Evolutionary conservation across 2,888 invertebrate species (phyloP), one percentile per base, ranked within the genome.

Genomic region (Schizaphis graminum): DNA sequence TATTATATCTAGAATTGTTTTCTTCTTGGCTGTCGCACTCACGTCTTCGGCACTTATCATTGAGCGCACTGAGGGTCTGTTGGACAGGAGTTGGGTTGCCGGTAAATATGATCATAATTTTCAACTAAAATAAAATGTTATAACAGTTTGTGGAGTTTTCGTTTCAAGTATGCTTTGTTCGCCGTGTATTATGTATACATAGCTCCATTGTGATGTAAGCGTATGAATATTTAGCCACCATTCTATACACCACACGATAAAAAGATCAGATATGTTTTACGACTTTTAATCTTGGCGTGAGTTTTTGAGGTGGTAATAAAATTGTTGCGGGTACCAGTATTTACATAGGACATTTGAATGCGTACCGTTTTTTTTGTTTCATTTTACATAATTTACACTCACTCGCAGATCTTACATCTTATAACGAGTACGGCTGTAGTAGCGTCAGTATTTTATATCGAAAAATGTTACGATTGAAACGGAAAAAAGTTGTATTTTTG

Each of bases 41-140:
- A 99, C 99, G 4, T 98, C 99, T 0, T 98, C 99, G 0, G 98
- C 98, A 3, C 96, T 99, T 95, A 98, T 98, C 95, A 98, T 98
- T 95, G 98, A 98, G 96, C 97, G 98, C 95, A 98, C 98, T 96
- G 98, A 98, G 96, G 98, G 99, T 5, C 96, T 99, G 61, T 96
- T 99, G 95, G 99, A 99, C 96, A 96, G 99, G 95, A 98, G 98
- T 93, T 98, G 98, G 97, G 99, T 99, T 84, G 98, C 99, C 87
- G 97, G 97, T 97, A 96, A 95, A 93, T 93, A 94, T 89, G 44
- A 87, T 89, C 13, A 90, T 49, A 47, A 53, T 87, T 61, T 26
- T 56, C 21, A 85, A 3, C 85, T n/a, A 28, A 85, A 85, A 86
- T n/a, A 41, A 7, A 44, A 88, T 0, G 44, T 44, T 56, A 57